Conservation (phyloP, 2,888 invertebrate genomes). For the Lycocerus yunnanus region DNA sequence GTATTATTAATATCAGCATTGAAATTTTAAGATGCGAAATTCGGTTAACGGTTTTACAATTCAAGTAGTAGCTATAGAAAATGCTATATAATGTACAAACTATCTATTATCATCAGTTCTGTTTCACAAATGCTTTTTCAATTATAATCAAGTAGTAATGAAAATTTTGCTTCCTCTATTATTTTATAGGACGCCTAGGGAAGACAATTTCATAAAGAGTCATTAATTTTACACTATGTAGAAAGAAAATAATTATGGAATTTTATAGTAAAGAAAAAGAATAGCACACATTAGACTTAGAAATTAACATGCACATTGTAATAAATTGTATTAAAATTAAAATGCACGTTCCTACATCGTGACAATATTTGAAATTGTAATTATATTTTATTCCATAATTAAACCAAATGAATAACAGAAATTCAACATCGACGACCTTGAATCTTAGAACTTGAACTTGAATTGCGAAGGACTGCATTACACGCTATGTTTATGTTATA, state of each 20-base stretch:
- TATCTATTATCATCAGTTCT: background rate
- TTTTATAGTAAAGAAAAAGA: background rate
- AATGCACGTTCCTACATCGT: background rate
- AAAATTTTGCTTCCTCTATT: background rate
- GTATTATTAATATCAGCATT: background rate
- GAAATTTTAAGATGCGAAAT: background rate
- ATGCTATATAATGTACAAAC: background rate
- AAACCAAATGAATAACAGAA: background rate
- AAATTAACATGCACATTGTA: background rate
- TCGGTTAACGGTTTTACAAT: background rate
- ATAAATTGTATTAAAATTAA: background rate
- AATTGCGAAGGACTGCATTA: background rate
- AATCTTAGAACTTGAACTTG: conserved; percentile 1
- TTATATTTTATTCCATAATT: background rate
- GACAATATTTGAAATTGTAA: background rate
- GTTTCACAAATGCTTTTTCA: background rate
- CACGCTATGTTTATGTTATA: background rate
- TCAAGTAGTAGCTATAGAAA: background rate
- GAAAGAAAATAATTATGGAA: background rate
- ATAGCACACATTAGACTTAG: background rate
- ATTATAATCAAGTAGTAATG: background rate
- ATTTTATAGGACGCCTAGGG: background rate
- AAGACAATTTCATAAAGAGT: background rate
- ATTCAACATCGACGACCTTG: background rate
- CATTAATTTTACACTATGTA: background rate